Conservation (phyloP, 2,888 invertebrate species). For the Polyploca ridens region DNA sequence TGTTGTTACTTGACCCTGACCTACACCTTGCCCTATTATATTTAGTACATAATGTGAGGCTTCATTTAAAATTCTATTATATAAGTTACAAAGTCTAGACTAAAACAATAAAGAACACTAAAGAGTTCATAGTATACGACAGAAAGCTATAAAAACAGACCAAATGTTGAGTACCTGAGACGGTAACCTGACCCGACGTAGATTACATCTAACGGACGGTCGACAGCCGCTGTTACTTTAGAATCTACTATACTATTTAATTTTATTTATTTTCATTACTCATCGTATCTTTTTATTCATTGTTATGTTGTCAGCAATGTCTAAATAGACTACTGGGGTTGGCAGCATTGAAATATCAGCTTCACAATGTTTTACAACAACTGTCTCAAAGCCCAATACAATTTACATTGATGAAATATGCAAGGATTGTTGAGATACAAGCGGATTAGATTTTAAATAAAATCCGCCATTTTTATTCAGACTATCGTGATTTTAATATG, state of each 20-base stretch:
- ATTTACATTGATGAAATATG: neutral
- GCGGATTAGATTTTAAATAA: neutral
- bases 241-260: constrained; percentile 4
- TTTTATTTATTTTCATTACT: constrained; percentile 15
- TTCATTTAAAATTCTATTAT: too few species aligned
- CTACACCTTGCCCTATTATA: too few species aligned
- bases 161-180: neutral
- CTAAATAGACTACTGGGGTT: constrained; percentile 7
- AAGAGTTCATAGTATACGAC: neutral
- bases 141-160: neutral
- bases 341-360: constrained; percentile 1
- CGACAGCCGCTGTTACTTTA: constrained; percentile 2
- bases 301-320: constrained; percentile 9
- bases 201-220: constrained; percentile 14
- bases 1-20: too few species aligned
- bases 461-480: too few species aligned
- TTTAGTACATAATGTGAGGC: too few species aligned
- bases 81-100: neutral
- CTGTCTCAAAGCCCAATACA: neutral
- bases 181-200: constrained; percentile 15
- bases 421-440: neutral
- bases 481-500: too few species aligned
- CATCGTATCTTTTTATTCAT: constrained; percentile 7
- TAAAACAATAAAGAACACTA: neutral
- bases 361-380: neutral